A percentile compares a stretch with the other conserved stretches of the same genome.
Conservation (phyloP, 2,797 vertebrate genomes). For the Lutjanus campechanus region DNA sequence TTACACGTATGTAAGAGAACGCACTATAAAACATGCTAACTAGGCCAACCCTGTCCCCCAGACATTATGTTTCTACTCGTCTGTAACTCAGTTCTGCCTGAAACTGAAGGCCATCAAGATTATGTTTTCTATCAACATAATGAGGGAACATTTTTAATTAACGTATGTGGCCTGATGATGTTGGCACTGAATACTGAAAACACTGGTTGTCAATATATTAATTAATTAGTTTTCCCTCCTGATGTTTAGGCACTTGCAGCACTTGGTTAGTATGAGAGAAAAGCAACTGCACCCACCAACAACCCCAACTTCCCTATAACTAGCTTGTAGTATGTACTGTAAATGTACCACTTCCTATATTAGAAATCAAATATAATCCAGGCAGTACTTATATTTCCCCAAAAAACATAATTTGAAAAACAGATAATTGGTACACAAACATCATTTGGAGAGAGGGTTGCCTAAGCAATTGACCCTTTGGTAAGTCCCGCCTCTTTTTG, state of each 20-base stretch:
- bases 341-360: neutral
- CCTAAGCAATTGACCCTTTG: neutral
- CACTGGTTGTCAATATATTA: neutral
- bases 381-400: neutral
- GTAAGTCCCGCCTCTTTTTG: too few relatives aligned
- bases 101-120: neutral
- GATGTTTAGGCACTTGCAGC: neutral
- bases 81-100: neutral
- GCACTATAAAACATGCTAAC: neutral
- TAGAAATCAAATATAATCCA: neutral
- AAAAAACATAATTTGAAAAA: neutral
- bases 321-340: neutral
- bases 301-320: neutral
- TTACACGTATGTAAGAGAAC: neutral
- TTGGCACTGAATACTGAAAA: neutral
- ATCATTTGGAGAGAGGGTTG: neutral
- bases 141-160: neutral
- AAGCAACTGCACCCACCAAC: neutral
- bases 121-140: neutral
- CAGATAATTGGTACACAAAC: neutral
- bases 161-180: neutral
- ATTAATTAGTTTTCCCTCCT: neutral
- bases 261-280: neutral
- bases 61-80: neutral
- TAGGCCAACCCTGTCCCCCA: neutral